phyloP scores from a whole-genome alignment of 2,888 invertebrate species.

The Nemotelus pantherinus region DNA sequence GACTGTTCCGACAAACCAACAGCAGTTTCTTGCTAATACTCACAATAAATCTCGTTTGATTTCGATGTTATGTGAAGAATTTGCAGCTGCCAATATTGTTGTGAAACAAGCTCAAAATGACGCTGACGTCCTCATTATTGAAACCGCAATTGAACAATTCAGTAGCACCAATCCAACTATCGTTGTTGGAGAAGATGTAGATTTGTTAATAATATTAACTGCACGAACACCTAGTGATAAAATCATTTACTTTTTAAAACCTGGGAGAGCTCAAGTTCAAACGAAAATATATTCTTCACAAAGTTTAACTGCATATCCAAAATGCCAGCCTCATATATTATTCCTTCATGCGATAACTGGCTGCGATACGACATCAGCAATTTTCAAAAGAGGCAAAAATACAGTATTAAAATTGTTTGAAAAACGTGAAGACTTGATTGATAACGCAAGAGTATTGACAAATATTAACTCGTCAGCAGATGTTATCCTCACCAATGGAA shows the following conservation, averaged over 20 bases:
- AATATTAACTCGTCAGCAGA: background rate
- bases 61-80: constrained; percentile 33
- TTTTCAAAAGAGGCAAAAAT: background rate
- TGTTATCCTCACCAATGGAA: background rate
- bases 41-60: too few relatives aligned
- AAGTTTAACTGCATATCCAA: constrained; percentile 46
- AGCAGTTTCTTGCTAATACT: too few relatives aligned
- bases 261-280: background rate
- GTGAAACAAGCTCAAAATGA: constrained; percentile 46
- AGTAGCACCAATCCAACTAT: constrained; percentile 50
- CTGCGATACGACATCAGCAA: background rate
- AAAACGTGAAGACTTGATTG: constrained; percentile 9
- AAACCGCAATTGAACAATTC: constrained; percentile 51
- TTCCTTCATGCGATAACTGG: background rate
- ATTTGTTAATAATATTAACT: constrained; percentile 54
- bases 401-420: constrained; percentile 13
- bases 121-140: constrained; percentile 48
- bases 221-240: constrained; percentile 43
- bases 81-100: constrained; percentile 47
- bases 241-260: constrained; percentile 17
- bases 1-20: too few relatives aligned
- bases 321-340: constrained; percentile 50
- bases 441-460: constrained; percentile 1
- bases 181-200: constrained; percentile 57
- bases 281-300: background rate